Conservation (phyloP, 2,113 vertebrate species). For the Strix aluco region DNA sequence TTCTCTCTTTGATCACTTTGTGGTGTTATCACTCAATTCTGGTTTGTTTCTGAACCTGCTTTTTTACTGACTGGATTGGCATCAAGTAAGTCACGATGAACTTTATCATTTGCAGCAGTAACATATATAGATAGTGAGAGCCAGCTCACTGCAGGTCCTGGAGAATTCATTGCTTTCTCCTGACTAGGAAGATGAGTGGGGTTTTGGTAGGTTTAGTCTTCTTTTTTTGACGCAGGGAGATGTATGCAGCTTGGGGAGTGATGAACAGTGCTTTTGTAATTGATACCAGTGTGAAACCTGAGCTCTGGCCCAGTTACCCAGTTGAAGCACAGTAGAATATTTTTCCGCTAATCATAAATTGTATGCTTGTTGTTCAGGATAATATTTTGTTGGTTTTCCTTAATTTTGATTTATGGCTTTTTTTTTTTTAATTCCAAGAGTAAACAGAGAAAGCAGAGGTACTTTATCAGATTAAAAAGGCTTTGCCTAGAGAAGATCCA, state of each 20-base stretch:
- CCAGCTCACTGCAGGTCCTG: background rate
- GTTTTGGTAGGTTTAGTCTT: background rate
- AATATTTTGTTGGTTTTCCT: background rate
- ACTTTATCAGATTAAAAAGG: background rate
- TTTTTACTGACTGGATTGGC: background rate
- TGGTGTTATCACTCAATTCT: background rate
- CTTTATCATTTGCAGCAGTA: background rate
- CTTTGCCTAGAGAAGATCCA: background rate
- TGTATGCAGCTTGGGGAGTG: background rate
- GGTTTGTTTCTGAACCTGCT: background rate
- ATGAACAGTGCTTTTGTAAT: background rate
- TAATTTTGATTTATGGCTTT: background rate
- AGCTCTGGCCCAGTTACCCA: background rate
- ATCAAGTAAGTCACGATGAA: background rate
- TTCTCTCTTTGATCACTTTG: background rate
- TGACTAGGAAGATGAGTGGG: background rate
- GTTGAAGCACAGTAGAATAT: background rate
- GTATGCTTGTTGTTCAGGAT: background rate
- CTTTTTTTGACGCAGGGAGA: background rate
- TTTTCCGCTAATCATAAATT: background rate
- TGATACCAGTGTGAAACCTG: background rate
- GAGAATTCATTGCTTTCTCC: background rate
- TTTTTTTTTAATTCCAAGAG: background rate
- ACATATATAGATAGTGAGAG: background rate
- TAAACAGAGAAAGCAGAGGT: background rate